Evolutionary conservation across 2,797 vertebrate genomes (phyloP).

Genomic region (Buphagus erythrorhynchus): DNA sequence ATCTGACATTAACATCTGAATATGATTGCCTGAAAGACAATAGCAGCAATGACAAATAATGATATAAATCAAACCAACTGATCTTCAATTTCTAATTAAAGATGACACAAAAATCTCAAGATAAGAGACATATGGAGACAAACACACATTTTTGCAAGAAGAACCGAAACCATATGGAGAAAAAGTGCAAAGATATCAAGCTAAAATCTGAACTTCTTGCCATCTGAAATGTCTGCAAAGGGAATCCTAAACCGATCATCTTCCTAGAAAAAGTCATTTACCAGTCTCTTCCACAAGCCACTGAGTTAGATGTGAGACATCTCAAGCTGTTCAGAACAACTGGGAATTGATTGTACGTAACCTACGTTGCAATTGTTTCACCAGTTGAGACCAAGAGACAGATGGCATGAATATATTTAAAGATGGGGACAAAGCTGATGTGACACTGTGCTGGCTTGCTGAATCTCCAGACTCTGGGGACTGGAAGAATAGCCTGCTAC

Average conservation of each 20-base stretch:
- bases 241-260: slow-evolving; percentile 46
- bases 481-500: background rate
- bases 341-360: slow-evolving; percentile 72
- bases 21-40: slow-evolving; percentile 48
- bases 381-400: slow-evolving; percentile 69
- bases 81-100: slow-evolving; percentile 63
- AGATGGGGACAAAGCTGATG: slow-evolving; percentile 53
- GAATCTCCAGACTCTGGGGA: slow-evolving; percentile 33
- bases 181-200: slow-evolving; percentile 50
- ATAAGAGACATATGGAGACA: slow-evolving; percentile 59
- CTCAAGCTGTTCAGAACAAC: slow-evolving; percentile 74
- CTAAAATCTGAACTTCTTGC: slow-evolving; percentile 59
- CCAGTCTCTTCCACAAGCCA: slow-evolving; percentile 57
- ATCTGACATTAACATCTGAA: slow-evolving; percentile 46
- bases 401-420: slow-evolving; percentile 78
- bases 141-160: slow-evolving; percentile 40
- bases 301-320: slow-evolving; percentile 67
- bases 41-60: slow-evolving; percentile 21
- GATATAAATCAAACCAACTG: slow-evolving; percentile 39
- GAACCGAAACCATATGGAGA: slow-evolving; percentile 49
- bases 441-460: slow-evolving; percentile 44
- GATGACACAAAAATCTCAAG: slow-evolving; percentile 44
- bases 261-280: slow-evolving; percentile 53
- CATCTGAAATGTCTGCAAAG: slow-evolving; percentile 53
- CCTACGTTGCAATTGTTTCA: slow-evolving; percentile 61